Conservation (phyloP, 2,888 invertebrate species). For the Diarsia rubi region DNA sequence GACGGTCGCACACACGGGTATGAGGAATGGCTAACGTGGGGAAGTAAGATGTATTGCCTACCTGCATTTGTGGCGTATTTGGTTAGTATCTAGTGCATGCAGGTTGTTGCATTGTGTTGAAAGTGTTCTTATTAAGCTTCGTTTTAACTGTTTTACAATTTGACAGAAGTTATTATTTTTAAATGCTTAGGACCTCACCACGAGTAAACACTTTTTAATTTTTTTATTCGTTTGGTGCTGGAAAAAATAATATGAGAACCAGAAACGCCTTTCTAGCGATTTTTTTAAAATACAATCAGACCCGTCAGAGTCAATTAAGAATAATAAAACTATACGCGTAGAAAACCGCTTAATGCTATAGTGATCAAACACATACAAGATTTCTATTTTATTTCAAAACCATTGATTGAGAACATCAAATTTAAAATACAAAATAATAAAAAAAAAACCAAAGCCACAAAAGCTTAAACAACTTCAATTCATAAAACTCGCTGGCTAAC, state of each 20-base stretch:
- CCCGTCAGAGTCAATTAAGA: not conserved
- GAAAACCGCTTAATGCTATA: no score
- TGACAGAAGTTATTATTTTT: not conserved
- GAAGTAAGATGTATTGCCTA: constrained; percentile 22
- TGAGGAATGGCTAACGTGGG: constrained; percentile 23
- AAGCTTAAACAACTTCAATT: constrained; percentile 38
- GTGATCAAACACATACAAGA: no score
- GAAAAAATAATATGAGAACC: not conserved
- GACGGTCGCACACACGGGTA: constrained; percentile 15
- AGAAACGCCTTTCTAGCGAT: not conserved
- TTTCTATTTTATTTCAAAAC: no score
- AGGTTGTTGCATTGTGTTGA: not conserved
- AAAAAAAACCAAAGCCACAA: constrained; percentile 3
- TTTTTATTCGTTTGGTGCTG: no score
- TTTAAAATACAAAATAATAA: not conserved
- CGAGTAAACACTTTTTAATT: not conserved
- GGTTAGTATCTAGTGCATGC: not conserved
- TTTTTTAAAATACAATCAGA: not conserved
- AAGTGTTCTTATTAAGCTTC: not conserved
- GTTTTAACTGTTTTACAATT: not conserved
- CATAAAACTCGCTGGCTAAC: constrained; percentile 32
- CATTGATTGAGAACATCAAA: no score
- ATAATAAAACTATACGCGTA: not conserved
- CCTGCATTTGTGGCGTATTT: constrained; percentile 20
- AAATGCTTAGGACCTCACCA: not conserved